Base-by-base conservation (phyloP, 2,888 invertebrate species). In the Dasysyrphus tricinctus region DNA sequence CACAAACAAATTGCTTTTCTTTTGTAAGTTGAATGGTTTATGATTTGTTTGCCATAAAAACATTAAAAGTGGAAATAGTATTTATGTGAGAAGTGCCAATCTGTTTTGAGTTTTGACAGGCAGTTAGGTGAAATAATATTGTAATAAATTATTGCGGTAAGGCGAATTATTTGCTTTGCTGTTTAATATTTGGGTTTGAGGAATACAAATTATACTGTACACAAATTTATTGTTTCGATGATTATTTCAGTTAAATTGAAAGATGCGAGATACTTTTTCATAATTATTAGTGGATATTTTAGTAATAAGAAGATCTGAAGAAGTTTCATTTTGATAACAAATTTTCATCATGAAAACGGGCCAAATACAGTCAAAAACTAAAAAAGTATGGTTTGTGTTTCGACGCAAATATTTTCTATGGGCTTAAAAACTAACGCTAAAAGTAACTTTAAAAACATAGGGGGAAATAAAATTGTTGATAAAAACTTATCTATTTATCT, bases 21-120 rank as follows among this genome's bases (percentile, higher is more conserved):
- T 57, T 56, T 44, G 34, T 42, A 9, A 32, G 44, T 19, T 65
- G 73, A 67, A 74, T 74, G 67, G 78, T 83, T 83, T 78, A 83
- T 79, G 63, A 74, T 79, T 84, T 84, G 79, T 84, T 84, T 84
- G 78, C 44, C 8, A 51, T 42, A 61, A 42, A 61, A 61, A 3
- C n/a, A n/a, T n/a, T 63, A 57, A 1, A 69, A 42, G 51, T 19
- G 12, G 12, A 34, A 67, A 39, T 42, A 42, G 16, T 16, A 61
- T 59, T 24, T 39, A 72, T 72, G 59, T 37, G 63, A 72, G 70
- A 56, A 12, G n/a, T 65, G 76, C 12, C 9, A 49, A 81, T 72
- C 56, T 74, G 34, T 57, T 49, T 37, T 74, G 54, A 59, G 29
- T 72, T 76, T 72, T 4, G 54, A 24, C 42, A 37, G 19, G 24